Evolutionary conservation across 2,113 vertebrate species (phyloP).

Genomic region (Sula dactylatra): DNA sequence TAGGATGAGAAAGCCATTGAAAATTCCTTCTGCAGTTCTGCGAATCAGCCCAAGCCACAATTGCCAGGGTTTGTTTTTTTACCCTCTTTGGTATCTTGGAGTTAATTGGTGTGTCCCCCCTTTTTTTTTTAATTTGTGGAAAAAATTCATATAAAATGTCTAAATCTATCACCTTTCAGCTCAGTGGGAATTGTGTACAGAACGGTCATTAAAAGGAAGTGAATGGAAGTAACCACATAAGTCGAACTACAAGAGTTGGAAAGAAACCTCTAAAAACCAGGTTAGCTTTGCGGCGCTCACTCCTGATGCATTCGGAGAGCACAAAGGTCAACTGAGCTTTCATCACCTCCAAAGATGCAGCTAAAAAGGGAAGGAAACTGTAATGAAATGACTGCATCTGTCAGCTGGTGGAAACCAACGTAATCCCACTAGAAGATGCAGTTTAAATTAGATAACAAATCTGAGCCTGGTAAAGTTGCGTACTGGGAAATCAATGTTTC

Average conservation of each 20-base stretch:
- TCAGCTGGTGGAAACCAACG: conserved; percentile 51
- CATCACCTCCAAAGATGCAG: conserved; percentile 31
- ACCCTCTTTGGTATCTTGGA: conserved; percentile 11
- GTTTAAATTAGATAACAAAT: conserved; percentile 48
- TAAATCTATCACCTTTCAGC: conserved; percentile 30
- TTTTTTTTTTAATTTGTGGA: not conserved
- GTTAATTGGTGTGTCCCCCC: conserved; percentile 15
- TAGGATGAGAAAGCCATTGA: conserved; percentile 42
- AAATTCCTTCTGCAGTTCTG: conserved; percentile 32
- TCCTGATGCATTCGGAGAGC: conserved; percentile 56
- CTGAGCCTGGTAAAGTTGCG: not conserved
- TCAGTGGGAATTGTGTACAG: conserved; percentile 31
- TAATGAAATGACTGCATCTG: conserved; percentile 48
- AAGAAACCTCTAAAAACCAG: conserved; percentile 53
- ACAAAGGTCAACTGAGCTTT: conserved; percentile 58
- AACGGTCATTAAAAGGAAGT: conserved; percentile 53
- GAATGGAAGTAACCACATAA: conserved; percentile 61
- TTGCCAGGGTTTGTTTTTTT: conserved; percentile 45
- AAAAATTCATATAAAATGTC: not conserved
- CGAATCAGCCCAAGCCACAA: conserved; percentile 32
- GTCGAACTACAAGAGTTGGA: conserved; percentile 15
- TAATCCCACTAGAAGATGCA: conserved; percentile 24
- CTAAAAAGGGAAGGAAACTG: conserved; percentile 48
- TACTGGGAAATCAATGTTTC: not conserved
- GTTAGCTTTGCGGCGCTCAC: conserved; percentile 43